These are phyloP conservation scores for Frankliniella fusca DNA, from an alignment of 2,888 invertebrate species.

Conservation along the genomic window DNA sequence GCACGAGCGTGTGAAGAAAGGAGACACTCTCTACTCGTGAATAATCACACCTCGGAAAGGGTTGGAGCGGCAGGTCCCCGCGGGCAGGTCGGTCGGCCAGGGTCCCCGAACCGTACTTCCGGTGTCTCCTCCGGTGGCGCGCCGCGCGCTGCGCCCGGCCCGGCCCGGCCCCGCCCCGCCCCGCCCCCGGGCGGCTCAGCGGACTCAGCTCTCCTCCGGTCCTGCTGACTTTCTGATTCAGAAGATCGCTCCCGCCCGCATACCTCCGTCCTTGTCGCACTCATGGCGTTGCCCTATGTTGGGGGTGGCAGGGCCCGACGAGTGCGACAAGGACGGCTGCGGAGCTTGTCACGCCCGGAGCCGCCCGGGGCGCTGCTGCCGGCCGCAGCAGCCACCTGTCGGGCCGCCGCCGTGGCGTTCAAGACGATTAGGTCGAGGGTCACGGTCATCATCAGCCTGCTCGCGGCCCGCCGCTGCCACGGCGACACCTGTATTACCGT, in stretches of 20 bases:
- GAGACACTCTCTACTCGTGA: neutral
- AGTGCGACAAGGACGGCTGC: too few relatives aligned
- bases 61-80: neutral
- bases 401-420: neutral
- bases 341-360: neutral
- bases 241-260: too few relatives aligned
- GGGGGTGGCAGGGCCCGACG: too few relatives aligned
- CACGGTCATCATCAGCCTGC: too few relatives aligned
- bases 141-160: too few relatives aligned
- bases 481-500: too few relatives aligned
- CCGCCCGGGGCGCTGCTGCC: neutral
- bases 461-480: too few relatives aligned
- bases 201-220: neutral
- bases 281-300: too few relatives aligned
- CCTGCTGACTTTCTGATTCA: neutral
- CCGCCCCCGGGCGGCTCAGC: neutral
- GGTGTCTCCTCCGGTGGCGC: constrained; percentile 11
- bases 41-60: neutral
- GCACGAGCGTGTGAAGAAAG: too few relatives aligned
- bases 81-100: neutral
- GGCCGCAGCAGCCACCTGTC: neutral
- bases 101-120: neutral
- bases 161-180: too few relatives aligned
- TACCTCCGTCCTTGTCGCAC: too few relatives aligned
- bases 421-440: neutral